Base-by-base conservation (phyloP, 2,113 vertebrate species). In the Zapornia atra region DNA sequence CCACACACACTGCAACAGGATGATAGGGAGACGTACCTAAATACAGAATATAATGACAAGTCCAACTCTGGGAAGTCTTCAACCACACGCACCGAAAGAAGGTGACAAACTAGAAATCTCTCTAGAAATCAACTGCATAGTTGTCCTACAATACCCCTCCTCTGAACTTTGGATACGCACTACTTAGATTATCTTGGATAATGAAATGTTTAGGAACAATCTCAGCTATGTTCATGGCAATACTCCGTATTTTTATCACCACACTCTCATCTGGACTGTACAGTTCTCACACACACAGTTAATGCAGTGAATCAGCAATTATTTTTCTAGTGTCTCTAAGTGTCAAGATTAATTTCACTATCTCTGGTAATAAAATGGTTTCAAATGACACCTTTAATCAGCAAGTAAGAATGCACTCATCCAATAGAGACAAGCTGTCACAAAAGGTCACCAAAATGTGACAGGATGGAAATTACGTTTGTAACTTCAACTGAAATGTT, bases 351-450 rank as follows among this genome's bases (percentile, higher is more conserved):
- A 98, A 99, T 99, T 99, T 98, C 96, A 97, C 98, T 97, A 97
- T 82, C 54, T 75, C 93, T 95, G 88, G 96, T 99, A 99, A 99
- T 99, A 98, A 98, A 98, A 99, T 99, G 98, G 98, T 99, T 99
- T 98, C 98, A 98, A 98, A 98, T 98, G 99, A 99, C 99, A 99
- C 97, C 98, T 99, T 98, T 98, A 98, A 99, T 99, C 98, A 98
- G 98, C 97, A 98, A 98, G 97, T 97, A 98, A 98, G 98, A 98
- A 98, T 95, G 96, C 98, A 97, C 97, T 98, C 98, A 97, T 98
- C 96, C 98, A 98, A 98, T 98, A 98, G 97, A 98, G 98, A 99
- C 98, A 98, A 98, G 98, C 98, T 99, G 98, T 99, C 99, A 99
- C 97, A 98, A 97, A 98, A 98, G 98, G 98, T 99, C 98, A 98